These are phyloP conservation scores for Hephaestus fuliginosus DNA, from an alignment of 2,797 vertebrate species.

Conservation along the genomic window DNA sequence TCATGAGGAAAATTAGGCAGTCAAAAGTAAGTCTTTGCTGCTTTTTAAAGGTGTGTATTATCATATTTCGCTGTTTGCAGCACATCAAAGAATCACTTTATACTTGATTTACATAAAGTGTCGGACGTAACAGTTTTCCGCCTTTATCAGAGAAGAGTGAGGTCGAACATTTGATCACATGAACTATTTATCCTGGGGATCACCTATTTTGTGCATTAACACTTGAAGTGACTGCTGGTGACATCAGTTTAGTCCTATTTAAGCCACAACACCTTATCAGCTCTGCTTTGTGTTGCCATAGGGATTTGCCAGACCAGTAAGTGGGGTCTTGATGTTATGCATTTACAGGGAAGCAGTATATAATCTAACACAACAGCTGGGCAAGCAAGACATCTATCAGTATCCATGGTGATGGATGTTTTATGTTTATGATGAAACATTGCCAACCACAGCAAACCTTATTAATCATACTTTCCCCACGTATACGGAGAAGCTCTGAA, in stretches of 20 bases:
- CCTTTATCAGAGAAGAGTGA: not conserved
- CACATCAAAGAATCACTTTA: constrained; percentile 4
- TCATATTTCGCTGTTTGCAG: not conserved
- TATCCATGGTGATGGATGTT: constrained; percentile 15
- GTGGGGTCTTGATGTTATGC: constrained; percentile 1
- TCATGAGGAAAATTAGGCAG: constrained; percentile 18
- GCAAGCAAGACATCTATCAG: not conserved
- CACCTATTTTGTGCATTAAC: not conserved
- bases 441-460: not conserved
- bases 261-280: not conserved
- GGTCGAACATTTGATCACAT: not conserved
- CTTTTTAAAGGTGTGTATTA: constrained; percentile 13
- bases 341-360: not conserved
- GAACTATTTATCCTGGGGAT: constrained; percentile 9
- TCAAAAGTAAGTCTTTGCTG: constrained; percentile 5
- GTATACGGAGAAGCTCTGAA: not conserved
- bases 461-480: not conserved
- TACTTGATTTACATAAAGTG: constrained; percentile 22
- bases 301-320: constrained; percentile 6
- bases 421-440: not conserved
- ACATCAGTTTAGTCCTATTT: not conserved
- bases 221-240: not conserved
- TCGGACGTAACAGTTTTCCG: not conserved
- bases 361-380: constrained; percentile 10
- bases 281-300: not conserved